Base-by-base conservation (phyloP, 2,888 invertebrate genomes). In the Plebejus argus region DNA sequence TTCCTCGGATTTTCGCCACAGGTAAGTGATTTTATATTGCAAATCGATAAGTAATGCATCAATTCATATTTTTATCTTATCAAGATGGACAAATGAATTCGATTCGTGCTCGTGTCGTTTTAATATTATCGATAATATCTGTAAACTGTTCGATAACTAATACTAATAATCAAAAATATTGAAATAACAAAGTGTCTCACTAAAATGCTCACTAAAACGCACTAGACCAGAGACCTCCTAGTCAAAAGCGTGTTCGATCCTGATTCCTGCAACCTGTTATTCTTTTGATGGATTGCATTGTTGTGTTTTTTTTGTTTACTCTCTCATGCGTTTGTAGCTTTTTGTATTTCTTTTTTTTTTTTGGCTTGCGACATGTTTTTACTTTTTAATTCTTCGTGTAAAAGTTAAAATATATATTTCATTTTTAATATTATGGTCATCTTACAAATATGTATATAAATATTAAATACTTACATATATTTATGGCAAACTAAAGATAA, bases 1-100 rank as follows among this genome's bases (percentile, higher is more conserved):
- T 97, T 97, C 89, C 94, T 97, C 81, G 96, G 97, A 83, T 96
- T 97, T 86, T 95, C 95, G 80, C 95, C 95, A 20, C 91, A 95
- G 95, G 95, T 91, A 85, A 91, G 95, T 92, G 83, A 35, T 33
- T 33, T 66, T 66, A 18, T 45, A 72, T 72, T 49, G 23, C 20
- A n/a, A 39, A 71, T 71, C 12, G 61, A 61, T 23, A 10, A n/a
- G n/a, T n/a, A n/a, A n/a, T n/a, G n/a, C n/a, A n/a, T 23, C 23
- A 15, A 20, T 61, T 20, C 7, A 15, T 33, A 66, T 4, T 33
- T 4, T 66, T 33, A 23, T 61, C 61, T 61, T 61, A 61, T 61
- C 61, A 23, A 61, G 12, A 23, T 61, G 23, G 20, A 61, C 61
- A 61, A 61, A 61, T 61, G 3, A 23, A 61, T 61, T 61, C 12